Base-by-base conservation (phyloP, 2,113 vertebrate species). In the Tympanuchus pallidicinctus region DNA sequence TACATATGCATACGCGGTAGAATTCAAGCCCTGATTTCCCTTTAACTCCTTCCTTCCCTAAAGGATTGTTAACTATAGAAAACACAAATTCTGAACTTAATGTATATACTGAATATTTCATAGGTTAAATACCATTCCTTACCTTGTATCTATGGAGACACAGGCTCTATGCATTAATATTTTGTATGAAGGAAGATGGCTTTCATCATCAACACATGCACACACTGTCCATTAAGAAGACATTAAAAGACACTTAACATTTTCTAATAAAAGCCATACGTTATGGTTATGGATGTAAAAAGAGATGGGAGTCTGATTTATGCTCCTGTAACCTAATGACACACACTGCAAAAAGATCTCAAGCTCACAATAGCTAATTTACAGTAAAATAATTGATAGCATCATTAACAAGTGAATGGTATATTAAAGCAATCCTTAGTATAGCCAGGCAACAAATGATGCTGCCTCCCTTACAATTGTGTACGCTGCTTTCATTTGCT, bases 171-270 rank as follows among this genome's bases (percentile, higher is more conserved):
- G 70, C 83, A 91, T 91, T 95, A 95, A 84, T 95, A 93, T 88
- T 91, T 95, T 92, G 73, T 82, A 73, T 59, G 73, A 75, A 94
- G 73, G 81, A 92, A 92, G 78, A 93, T 89, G 78, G 92, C 70
- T 95, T 90, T 96, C 82, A 92, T 83, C 75, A 90, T 77, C 84
- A 93, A 79, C 86, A 93, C 86, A 86, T 87, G 78, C 92, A 94
- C 78, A 93, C 45, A 56, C n/a, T 94, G 91, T 75, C 91, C 89
- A 94, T 96, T 96, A 95, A 94, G 73, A 72, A 63, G 82, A 88
- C 87, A 91, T 93, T 94, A 95, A 77, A 86, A 90, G 56, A 89
- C 28, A 89, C 38, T 94, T 95, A 93, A 91, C 79, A 92, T 88
- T 92, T 94, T 88, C 81, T 93, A 94, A 94, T 94, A 92, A 93